Percentiles rank a stretch among this genome's conserved stretches.
phyloP scores from a whole-genome alignment of 2,797 vertebrate species.

The Melanotaenia nigrans region DNA sequence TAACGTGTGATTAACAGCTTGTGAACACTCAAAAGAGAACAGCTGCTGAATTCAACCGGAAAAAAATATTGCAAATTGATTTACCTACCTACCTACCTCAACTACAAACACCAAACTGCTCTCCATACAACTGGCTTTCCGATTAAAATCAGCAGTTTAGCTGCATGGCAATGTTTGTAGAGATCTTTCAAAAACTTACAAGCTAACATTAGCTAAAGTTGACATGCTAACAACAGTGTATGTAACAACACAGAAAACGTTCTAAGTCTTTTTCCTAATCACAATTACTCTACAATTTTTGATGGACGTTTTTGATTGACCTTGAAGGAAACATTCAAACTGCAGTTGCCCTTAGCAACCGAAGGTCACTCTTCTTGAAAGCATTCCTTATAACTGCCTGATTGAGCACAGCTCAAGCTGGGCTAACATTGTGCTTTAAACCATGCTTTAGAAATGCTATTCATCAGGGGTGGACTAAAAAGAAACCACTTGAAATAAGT shows the following conservation, averaged over 20 bases:
- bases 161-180: background rate
- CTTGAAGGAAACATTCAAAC: conserved; percentile 24
- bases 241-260: fast-evolving
- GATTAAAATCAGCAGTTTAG: background rate
- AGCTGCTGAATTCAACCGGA: background rate
- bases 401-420: conserved; percentile 14
- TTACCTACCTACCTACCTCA: conserved; percentile 28
- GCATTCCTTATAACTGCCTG: conserved; percentile 45
- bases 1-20: conserved; percentile 37
- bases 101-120: background rate
- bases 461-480: background rate
- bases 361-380: conserved; percentile 39
- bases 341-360: conserved; percentile 52
- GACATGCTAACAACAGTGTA: conserved; percentile 1
- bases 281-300: background rate
- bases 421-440: conserved; percentile 4
- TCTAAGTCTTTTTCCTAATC: background rate
- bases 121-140: background rate
- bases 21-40: background rate
- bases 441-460: background rate
- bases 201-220: background rate
- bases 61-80: background rate
- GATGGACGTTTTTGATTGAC: background rate
- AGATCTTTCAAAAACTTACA: background rate
- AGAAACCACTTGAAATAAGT: background rate